phyloP scores from a whole-genome alignment of 1,140 invertebrate species.

The Drosophila gunungcola region DNA sequence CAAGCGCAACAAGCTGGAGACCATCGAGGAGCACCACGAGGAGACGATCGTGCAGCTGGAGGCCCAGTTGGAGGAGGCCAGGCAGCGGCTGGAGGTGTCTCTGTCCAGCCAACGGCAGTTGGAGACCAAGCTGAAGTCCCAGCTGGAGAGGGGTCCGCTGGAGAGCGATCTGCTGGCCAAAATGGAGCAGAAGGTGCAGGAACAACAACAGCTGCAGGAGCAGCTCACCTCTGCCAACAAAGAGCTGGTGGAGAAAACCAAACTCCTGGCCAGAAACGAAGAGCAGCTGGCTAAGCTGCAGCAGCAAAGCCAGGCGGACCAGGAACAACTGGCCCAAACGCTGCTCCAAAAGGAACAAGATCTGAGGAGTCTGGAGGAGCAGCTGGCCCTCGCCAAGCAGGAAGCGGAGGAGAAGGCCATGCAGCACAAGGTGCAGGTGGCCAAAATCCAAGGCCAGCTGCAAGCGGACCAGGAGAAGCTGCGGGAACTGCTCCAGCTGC shows the following conservation, averaged over 20 bases:
- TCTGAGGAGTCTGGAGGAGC: neutral
- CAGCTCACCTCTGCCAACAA: neutral
- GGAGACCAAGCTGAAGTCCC: conserved; percentile 14
- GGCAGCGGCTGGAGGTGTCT: conserved; percentile 85
- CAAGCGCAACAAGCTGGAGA: conserved; percentile 88
- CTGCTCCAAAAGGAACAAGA: conserved; percentile 6
- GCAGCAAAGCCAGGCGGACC: neutral
- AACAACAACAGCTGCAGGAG: conserved; percentile 6
- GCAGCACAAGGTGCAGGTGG: conserved; percentile 26
- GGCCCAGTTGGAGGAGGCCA: conserved; percentile 86
- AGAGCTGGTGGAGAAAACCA: neutral
- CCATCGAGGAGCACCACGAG: conserved; percentile 89
- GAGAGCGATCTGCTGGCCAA: neutral
- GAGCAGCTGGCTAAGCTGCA: neutral
- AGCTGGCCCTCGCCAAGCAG: conserved; percentile 25
- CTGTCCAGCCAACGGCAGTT: conserved; percentile 19
- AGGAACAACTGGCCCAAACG: neutral
- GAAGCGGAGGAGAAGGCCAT: conserved; percentile 45
- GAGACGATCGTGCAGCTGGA: conserved; percentile 87
- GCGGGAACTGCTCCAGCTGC: conserved; percentile 20
- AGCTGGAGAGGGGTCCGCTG: neutral
- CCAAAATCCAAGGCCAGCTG: conserved; percentile 15
- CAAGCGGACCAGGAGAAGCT: conserved; percentile 17
- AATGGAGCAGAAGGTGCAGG: conserved; percentile 4
- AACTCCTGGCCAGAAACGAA: conserved; percentile 1